Evolutionary conservation across 2,113 vertebrate species (phyloP).

Genomic region (rabbit (Oryctolagus cuniculus)): DNA sequence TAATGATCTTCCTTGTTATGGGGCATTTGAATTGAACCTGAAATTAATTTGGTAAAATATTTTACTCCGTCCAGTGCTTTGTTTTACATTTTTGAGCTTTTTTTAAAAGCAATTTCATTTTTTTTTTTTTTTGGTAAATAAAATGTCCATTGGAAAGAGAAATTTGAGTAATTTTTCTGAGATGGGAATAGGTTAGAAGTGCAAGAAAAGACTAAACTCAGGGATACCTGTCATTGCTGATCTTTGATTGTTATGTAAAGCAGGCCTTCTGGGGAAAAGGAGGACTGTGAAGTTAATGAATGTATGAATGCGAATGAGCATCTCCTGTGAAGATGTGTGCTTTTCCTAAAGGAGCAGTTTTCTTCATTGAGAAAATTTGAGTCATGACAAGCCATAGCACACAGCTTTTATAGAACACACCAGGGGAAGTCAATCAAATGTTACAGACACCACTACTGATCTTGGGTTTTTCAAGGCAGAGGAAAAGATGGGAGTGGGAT

Average conservation of each 20-base stretch:
- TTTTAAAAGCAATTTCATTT: neutral
- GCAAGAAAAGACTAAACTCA: neutral
- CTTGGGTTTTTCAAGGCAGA: neutral
- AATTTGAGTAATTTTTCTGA: constrained; percentile 12
- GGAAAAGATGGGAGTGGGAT: neutral
- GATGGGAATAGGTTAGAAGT: neutral
- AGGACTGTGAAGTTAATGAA: neutral
- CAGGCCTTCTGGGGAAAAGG: neutral
- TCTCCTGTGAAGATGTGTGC: neutral
- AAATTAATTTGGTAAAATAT: constrained; percentile 25
- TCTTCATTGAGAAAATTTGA: neutral
- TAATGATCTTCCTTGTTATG: neutral
- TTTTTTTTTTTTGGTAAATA: neutral
- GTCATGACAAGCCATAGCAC: neutral
- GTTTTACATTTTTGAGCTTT: neutral
- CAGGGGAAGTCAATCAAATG: neutral
- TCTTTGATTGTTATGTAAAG: neutral
- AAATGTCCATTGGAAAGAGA: neutral
- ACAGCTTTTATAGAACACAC: neutral
- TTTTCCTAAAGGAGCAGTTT: neutral
- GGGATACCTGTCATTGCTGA: neutral
- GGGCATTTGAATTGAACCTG: neutral
- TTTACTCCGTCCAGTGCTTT: neutral
- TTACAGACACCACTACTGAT: neutral
- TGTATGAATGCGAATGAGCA: neutral